Evolutionary conservation across 2,888 invertebrate genomes (phyloP), one percentile per base, ranked within the genome.

Genomic region (Macrophya alboannulata): DNA sequence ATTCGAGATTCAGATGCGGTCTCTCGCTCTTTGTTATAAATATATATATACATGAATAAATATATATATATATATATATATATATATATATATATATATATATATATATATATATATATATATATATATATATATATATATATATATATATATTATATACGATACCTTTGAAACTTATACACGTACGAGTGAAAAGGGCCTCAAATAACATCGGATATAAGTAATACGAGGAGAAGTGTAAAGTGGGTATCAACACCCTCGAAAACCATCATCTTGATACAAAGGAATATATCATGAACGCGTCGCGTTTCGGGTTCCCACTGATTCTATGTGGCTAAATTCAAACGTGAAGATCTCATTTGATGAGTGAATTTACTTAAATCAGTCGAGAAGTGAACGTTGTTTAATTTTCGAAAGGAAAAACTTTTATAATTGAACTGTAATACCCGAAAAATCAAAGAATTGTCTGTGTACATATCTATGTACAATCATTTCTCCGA

Each of bases 251-350:
- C 55, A 55, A 55, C 55, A 17, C 31, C n/a, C n/a, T 55, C 55
- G 55, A 55, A 51, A 55, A n/a, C 55, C 55, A 55, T n/a, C 55
- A n/a, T 55, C n/a, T n/a, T 55, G n/a, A 55, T 55, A 55, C 55
- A 55, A 55, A 55, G n/a, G 55, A n/a, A 55, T 55, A 55, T 48
- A 55, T 55, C 55, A 55, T n/a, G n/a, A 17, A 55, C 55, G 55
- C 55, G n/a, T 55, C n/a, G 55, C 55, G 55, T 55, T 55, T 55
- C 55, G 55, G 55, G 1, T 55, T 55, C 3, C n/a, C n/a, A n/a
- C n/a, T n/a, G 55, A 55, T 55, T 55, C n/a, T n/a, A 55, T 8
- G 6, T 2, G n/a, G n/a, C 55, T 17, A 31, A 55, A 55, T 55
- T 55, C 55, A 55, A 55, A 55, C n/a, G n/a, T 8, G 6, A 55